Conservation (phyloP, 1,140 invertebrate genomes). For the Cardiocondyla obscurior region DNA sequence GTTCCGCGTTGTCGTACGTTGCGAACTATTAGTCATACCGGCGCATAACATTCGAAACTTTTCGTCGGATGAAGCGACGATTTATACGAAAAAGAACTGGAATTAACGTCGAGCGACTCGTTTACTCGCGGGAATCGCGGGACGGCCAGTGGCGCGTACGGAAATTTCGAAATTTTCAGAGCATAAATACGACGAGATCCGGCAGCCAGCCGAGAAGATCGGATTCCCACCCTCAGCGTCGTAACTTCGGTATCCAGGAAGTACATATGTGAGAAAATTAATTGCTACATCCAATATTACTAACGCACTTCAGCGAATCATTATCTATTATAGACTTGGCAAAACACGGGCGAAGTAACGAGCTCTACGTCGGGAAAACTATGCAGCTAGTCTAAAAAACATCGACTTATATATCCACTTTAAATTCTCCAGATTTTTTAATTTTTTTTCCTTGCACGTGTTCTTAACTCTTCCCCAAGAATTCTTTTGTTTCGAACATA, state of each 20-base stretch:
- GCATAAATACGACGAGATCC: neutral
- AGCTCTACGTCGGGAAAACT: neutral
- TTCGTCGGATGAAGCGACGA: neutral
- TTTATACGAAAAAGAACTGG: neutral
- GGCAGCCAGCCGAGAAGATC: neutral
- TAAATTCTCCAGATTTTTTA: neutral
- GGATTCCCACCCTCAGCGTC: neutral
- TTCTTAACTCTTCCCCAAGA: neutral
- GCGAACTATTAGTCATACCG: constrained; percentile 11
- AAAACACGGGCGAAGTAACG: neutral
- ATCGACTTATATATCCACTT: neutral
- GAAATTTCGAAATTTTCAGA: neutral
- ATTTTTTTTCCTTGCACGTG: neutral
- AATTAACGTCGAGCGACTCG: neutral
- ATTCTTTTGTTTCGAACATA: neutral
- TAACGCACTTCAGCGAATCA: neutral
- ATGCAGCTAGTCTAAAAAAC: neutral
- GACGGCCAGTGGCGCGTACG: neutral
- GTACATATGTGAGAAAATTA: neutral
- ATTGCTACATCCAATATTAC: neutral
- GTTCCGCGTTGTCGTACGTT: neutral
- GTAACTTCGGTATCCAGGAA: neutral
- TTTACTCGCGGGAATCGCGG: neutral
- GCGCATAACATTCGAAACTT: neutral
- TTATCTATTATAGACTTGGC: neutral